A percentile compares a stretch with the other conserved stretches of the same genome.
phyloP scores from a whole-genome alignment of 2,113 vertebrate species.

The Phocoena sinus region DNA sequence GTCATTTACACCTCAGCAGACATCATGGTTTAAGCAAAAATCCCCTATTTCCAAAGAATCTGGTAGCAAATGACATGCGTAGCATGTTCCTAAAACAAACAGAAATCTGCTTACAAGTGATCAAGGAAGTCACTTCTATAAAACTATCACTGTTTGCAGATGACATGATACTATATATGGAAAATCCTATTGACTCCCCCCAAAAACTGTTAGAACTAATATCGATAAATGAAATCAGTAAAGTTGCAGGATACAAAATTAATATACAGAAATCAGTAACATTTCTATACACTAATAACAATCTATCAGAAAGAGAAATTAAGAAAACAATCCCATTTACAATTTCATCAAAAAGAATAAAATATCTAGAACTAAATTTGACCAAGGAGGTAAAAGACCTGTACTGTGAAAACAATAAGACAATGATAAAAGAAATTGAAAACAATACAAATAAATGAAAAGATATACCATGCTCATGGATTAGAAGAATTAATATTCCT shows the following conservation, averaged over 20 bases:
- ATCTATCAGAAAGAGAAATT: too few species aligned
- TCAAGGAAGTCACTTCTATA: neutral
- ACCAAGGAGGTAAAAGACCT: too few species aligned
- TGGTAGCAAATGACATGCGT: neutral
- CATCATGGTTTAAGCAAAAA: neutral
- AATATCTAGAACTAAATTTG: too few species aligned
- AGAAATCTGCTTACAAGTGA: neutral
- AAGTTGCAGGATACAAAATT: neutral
- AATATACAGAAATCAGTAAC: neutral
- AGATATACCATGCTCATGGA: too few species aligned
- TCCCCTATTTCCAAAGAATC: neutral
- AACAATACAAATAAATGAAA: too few species aligned
- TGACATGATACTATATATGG: neutral
- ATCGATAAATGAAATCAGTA: neutral
- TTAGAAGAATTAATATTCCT: too few species aligned
- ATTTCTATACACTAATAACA: neutral
- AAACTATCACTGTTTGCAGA: neutral
- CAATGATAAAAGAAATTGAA: too few species aligned
- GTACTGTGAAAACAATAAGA: too few species aligned
- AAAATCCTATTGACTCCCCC: neutral
- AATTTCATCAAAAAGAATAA: too few species aligned
- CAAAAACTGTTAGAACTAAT: neutral
- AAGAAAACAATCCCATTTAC: too few species aligned
- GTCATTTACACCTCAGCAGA: neutral
- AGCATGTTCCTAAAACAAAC: neutral